Conservation (phyloP, 1,140 invertebrate genomes). For the Dinoponera quadriceps region DNA sequence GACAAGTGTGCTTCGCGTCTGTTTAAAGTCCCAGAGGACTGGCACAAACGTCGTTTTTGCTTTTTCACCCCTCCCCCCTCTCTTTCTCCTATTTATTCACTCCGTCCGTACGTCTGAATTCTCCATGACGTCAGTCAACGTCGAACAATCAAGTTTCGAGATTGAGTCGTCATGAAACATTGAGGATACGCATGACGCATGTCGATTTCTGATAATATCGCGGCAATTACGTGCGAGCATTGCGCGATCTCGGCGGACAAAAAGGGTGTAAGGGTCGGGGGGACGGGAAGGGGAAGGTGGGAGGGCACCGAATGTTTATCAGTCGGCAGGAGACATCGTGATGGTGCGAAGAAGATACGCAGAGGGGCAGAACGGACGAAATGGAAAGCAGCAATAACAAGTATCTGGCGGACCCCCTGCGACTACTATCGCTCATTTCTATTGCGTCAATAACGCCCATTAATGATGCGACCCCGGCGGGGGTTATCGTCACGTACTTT, state of each 20-base stretch:
- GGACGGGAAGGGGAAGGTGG: neutral
- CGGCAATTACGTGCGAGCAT: neutral
- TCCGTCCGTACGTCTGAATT: slow-evolving; percentile 7
- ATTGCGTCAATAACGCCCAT: slow-evolving; percentile 65
- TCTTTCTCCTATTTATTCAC: neutral
- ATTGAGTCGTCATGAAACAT: slow-evolving; percentile 27
- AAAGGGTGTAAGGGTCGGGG: slow-evolving; percentile 5
- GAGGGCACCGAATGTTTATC: slow-evolving; percentile 33
- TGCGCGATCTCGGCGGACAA: slow-evolving; percentile 16
- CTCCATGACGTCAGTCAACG: no score
- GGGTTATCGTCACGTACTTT: slow-evolving; percentile 65
- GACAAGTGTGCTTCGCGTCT: neutral
- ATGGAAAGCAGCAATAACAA: slow-evolving; percentile 64
- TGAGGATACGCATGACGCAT: slow-evolving; percentile 6
- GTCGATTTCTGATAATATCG: slow-evolving; percentile 40
- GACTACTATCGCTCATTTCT: slow-evolving; percentile 60
- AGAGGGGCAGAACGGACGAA: slow-evolving; percentile 22
- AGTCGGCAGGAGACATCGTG: neutral
- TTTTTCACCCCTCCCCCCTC: no score
- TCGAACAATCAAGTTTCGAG: slow-evolving; percentile 29
- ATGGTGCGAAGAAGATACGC: neutral
- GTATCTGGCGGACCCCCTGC: slow-evolving; percentile 67
- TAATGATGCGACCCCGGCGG: slow-evolving; percentile 59
- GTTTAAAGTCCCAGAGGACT: neutral
- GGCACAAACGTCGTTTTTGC: no score